Conservation (phyloP, 2,797 vertebrate genomes). For the Coranthus polyacanthus region DNA sequence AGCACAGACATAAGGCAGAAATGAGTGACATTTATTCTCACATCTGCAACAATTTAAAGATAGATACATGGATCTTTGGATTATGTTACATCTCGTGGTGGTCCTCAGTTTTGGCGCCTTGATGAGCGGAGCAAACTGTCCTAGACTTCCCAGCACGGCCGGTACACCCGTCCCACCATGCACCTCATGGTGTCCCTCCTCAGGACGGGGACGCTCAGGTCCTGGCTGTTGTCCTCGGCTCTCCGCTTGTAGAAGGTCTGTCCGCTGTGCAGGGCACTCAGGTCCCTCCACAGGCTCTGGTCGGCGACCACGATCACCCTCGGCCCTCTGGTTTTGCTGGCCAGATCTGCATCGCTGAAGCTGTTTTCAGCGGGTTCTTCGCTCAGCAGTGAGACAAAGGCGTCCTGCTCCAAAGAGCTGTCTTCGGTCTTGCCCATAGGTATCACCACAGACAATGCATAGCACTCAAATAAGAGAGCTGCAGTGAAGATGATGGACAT, state of each 20-base stretch:
- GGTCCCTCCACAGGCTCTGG: slow-evolving; percentile 72
- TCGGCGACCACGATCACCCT: slow-evolving; percentile 78
- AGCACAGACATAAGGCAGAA: slow-evolving; percentile 41
- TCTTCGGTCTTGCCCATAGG: slow-evolving; percentile 73
- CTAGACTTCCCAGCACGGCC: slow-evolving; percentile 88
- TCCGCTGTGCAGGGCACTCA: slow-evolving; percentile 66
- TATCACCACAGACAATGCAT: slow-evolving; percentile 42
- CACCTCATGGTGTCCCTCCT: slow-evolving; percentile 86
- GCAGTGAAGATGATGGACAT: slow-evolving; percentile 67
- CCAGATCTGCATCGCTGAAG: slow-evolving; percentile 33
- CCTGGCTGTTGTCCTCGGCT: slow-evolving; percentile 67
- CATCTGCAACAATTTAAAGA: slow-evolving; percentile 32
- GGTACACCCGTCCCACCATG: slow-evolving; percentile 88
- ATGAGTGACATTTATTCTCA: slow-evolving; percentile 66
- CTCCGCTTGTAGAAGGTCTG: slow-evolving; percentile 67
- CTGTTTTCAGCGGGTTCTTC: slow-evolving; percentile 66
- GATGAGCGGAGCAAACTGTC: slow-evolving; percentile 31
- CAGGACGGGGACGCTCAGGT: slow-evolving; percentile 77
- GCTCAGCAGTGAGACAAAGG: slow-evolving; percentile 58
- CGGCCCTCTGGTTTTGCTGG: slow-evolving; percentile 41
- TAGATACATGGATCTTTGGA: slow-evolving; percentile 47
- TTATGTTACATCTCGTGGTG: slow-evolving; percentile 42
- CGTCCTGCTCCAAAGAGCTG: slow-evolving; percentile 72
- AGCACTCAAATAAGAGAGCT: slow-evolving; percentile 73
- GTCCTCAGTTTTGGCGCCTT: slow-evolving; percentile 2